Evolutionary conservation across 2,113 vertebrate species (phyloP).

Genomic region (Aspidoscelis tigris): DNA sequence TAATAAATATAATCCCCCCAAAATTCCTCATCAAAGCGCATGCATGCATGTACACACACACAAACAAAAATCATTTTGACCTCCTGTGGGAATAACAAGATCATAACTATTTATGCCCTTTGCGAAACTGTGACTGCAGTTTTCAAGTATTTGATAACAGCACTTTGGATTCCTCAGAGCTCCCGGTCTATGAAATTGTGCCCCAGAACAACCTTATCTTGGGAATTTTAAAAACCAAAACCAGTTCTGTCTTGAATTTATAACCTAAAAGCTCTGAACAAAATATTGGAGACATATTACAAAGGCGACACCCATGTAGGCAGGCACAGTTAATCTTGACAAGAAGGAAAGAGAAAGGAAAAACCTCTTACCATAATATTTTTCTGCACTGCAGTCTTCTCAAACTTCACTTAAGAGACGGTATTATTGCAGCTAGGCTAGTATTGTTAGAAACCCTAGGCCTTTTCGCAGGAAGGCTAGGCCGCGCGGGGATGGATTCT

Average conservation of each 20-base stretch:
- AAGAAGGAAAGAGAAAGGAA: conserved; percentile 48
- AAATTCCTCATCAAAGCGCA: too few relatives aligned
- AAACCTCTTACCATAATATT: conserved; percentile 65
- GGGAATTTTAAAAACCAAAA: background rate
- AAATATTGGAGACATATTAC: conserved; percentile 68
- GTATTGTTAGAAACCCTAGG: conserved; percentile 60
- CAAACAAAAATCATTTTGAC: too few relatives aligned
- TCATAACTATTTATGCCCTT: too few relatives aligned
- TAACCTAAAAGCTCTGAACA: conserved; percentile 54
- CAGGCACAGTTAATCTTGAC: conserved; percentile 69
- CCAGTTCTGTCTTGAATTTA: conserved; percentile 24
- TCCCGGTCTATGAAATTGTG: too few relatives aligned
- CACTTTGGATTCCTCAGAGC: background rate
- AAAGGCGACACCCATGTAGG: conserved; percentile 49
- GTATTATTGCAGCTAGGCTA: conserved; percentile 68
- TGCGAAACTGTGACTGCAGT: too few relatives aligned
- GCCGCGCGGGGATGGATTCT: too few relatives aligned
- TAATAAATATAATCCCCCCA: too few relatives aligned
- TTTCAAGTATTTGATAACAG: too few relatives aligned
- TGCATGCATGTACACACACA: too few relatives aligned
- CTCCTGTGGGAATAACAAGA: too few relatives aligned
- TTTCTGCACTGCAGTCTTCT: conserved; percentile 73
- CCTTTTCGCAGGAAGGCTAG: too few relatives aligned
- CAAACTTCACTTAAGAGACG: conserved; percentile 72
- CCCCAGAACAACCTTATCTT: background rate